phyloP scores from a whole-genome alignment of 2,888 invertebrate genomes.

The Psococerastis gibbosa region DNA sequence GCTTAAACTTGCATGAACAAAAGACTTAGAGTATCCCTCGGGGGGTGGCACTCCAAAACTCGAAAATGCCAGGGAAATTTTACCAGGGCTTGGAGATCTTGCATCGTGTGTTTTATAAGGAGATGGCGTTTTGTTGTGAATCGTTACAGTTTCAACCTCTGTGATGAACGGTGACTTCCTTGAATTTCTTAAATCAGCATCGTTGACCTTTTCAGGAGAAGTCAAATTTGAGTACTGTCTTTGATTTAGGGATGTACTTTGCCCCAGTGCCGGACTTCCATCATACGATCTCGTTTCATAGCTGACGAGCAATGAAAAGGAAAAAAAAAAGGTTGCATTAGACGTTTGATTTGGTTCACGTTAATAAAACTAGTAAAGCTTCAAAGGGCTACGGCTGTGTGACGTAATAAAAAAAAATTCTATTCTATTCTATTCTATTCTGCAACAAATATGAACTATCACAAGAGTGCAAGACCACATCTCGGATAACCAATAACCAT shows the following conservation, averaged over 20 bases:
- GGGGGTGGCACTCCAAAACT: background rate
- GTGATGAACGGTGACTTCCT: background rate
- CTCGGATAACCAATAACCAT: too few relatives aligned
- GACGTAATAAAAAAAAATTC: too few relatives aligned
- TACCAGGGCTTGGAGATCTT: background rate
- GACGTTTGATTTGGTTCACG: background rate
- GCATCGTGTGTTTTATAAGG: background rate
- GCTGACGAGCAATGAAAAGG: background rate
- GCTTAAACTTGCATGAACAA: background rate
- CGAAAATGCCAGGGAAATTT: conserved; percentile 1
- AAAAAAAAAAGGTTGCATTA: background rate
- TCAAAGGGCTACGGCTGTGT: too few relatives aligned
- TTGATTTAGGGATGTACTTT: background rate
- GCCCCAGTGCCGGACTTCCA: conserved; percentile 2
- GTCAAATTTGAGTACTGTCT: background rate
- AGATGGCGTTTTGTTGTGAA: background rate
- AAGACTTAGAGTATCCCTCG: background rate
- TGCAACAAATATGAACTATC: too few relatives aligned
- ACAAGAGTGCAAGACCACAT: too few relatives aligned
- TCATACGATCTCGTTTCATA: conserved; percentile 6
- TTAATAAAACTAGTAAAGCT: too few relatives aligned
- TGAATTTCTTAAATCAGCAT: background rate
- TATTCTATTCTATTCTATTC: too few relatives aligned
- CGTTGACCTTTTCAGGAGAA: conserved; percentile 6
- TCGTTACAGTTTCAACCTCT: background rate